Base-by-base conservation (phyloP, 2,888 invertebrate genomes). In the Eupsilia transversa region DNA sequence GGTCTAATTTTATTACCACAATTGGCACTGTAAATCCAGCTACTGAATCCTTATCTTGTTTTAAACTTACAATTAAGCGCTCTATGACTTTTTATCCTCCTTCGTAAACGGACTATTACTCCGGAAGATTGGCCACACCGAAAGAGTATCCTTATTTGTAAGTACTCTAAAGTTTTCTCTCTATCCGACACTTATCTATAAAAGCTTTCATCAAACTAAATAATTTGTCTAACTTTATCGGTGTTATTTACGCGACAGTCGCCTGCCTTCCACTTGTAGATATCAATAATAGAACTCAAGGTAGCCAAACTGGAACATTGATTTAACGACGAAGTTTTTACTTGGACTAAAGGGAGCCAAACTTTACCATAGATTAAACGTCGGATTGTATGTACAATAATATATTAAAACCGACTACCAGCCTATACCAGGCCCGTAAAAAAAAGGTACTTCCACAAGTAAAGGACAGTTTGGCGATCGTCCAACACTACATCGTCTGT, bases 391-490 rank as follows among this genome's bases (percentile, higher is more conserved):
- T 7, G 17, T 30, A 30, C 20, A 56, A 30, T 23, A 10, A 52
- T 20, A 56, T 1, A 30, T 56, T 54, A 14, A 30, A 1, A 30
- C 2, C 17, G 27, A 56, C 54, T 46, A 64, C 14, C 20, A 57
- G n/a, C 12, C 30, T 27, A 49, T 33, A 54, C 14, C 12, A 41
- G 10, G 17, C 43, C 20, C 38, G 46, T 27, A 70, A 72, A 71
- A 78, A 79, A 79, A 74, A 67, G 61, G 54, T 61, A 60, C 72
- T 64, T 52, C 41, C 12, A 68, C 70, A 80, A 71, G 41, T 74
- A 68, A 77, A 67, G 27, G 67, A 38, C 49, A 65, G 61, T 63
- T 83, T 83, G 83, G 83, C 83, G 46, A 68, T n/a, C 57, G 43
- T 80, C 83, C 83, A 83, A 74, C 49, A 41, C 59, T 14, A 57